Percentiles rank a stretch among this genome's conserved stretches.
Evolutionary conservation across 2,797 vertebrate species (phyloP).

Genomic region (Gambelia wislizenii): DNA sequence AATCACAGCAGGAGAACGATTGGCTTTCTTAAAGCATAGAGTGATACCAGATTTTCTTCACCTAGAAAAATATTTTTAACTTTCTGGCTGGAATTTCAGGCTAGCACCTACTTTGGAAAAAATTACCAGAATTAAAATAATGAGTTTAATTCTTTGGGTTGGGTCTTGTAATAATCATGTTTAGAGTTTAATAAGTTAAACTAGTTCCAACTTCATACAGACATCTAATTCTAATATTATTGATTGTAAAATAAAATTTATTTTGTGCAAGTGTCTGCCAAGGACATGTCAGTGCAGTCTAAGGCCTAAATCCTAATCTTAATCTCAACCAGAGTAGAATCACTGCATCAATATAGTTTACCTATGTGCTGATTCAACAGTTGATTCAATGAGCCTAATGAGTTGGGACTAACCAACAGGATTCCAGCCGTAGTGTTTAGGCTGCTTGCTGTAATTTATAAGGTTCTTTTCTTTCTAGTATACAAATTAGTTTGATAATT

Average conservation of each 20-base stretch:
- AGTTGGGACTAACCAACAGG: no score
- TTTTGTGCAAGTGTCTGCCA: no score
- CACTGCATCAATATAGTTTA: no score
- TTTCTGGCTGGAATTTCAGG: neutral
- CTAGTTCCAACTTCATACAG: no score
- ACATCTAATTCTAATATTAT: neutral
- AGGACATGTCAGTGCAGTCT: no score
- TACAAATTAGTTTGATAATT: neutral
- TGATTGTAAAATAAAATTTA: conserved; percentile 23
- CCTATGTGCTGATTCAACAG: no score
- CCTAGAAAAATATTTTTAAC: neutral
- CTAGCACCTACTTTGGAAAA: neutral
- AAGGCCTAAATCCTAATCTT: no score
- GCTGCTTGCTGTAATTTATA: neutral
- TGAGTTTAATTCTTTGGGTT: neutral
- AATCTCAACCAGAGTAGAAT: no score
- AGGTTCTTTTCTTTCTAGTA: neutral
- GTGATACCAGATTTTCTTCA: neutral
- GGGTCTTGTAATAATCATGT: neutral
- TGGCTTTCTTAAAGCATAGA: neutral
- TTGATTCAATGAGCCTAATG: no score
- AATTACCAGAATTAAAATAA: neutral
- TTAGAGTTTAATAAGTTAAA: neutral
- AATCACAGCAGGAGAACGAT: conserved; percentile 7
- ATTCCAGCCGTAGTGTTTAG: neutral